These are phyloP conservation scores for Garrulus glandarius DNA, from an alignment of 2,797 vertebrate genomes.

Conservation along the genomic window DNA sequence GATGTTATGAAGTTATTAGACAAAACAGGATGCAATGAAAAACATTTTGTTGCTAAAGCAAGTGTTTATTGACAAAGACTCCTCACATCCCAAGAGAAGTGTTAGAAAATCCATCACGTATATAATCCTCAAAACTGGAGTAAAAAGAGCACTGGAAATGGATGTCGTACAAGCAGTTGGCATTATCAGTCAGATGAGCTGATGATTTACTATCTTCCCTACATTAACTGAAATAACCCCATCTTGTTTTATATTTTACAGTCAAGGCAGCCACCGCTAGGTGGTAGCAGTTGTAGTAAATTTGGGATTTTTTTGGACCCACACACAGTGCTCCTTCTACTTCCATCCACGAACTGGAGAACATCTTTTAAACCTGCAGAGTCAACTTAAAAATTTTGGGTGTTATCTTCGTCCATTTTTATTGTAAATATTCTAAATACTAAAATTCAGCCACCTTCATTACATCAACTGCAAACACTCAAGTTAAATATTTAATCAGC, in stretches of 20 bases:
- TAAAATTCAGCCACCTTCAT: neutral
- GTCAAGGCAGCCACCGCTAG: constrained; percentile 15
- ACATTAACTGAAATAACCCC: constrained; percentile 12
- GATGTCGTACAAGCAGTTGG: neutral
- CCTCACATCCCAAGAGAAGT: neutral
- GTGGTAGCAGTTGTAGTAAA: constrained; percentile 45
- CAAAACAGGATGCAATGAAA: neutral
- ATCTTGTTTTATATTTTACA: neutral
- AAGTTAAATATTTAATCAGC: neutral
- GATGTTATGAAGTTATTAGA: neutral
- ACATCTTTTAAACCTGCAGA: neutral
- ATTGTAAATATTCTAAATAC: neutral
- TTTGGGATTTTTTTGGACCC: neutral
- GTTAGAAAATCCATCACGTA: neutral
- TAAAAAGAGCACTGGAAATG: neutral
- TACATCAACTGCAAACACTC: neutral
- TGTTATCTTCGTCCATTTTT: neutral
- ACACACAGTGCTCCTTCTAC: neutral
- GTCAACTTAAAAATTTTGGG: neutral
- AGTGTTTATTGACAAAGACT: neutral
- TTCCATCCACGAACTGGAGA: neutral
- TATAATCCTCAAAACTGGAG: neutral
- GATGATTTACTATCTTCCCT: neutral
- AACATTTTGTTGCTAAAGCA: neutral
- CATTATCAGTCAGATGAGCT: neutral